Percentiles rank a stretch among this genome's conserved stretches.
Evolutionary conservation across 2,113 vertebrate species (phyloP).

Genomic region (Stigmatopora argus): DNA sequence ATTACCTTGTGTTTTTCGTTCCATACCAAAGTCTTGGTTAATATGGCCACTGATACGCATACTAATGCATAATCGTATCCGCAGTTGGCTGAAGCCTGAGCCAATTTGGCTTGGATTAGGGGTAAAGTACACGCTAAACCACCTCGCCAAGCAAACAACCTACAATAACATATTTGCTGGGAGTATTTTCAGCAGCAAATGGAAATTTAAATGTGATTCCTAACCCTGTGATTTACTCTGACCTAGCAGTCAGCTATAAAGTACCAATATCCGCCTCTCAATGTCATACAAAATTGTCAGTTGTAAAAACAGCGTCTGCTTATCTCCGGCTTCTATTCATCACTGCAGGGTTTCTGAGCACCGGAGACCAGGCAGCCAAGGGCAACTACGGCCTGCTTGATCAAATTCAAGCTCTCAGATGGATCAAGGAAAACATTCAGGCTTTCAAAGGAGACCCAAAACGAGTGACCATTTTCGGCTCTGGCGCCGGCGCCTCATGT

Average conservation of each 20-base stretch:
- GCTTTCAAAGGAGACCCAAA: slow-evolving; percentile 93
- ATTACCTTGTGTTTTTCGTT: background rate
- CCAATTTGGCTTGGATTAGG: background rate
- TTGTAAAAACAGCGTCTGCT: slow-evolving; percentile 6
- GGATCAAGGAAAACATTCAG: slow-evolving; percentile 95
- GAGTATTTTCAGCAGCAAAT: background rate
- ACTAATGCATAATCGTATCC: background rate
- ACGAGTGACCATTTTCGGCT: slow-evolving; percentile 94
- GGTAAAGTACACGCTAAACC: background rate
- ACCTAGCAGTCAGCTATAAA: background rate
- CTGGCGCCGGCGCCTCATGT: slow-evolving; percentile 91
- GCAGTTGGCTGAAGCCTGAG: background rate
- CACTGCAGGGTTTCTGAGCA: slow-evolving; percentile 88
- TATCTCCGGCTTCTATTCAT: slow-evolving; percentile 28
- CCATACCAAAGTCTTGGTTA: background rate
- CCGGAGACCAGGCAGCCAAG: slow-evolving; percentile 93
- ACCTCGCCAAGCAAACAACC: background rate
- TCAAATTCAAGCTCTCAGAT: slow-evolving; percentile 92
- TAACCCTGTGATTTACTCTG: background rate
- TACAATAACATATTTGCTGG: background rate
- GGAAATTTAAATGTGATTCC: background rate
- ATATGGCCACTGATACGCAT: background rate
- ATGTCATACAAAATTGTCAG: background rate
- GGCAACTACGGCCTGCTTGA: slow-evolving; percentile 96
- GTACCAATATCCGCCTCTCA: background rate